Base-by-base conservation (phyloP, 1,140 invertebrate species). In the Apolygus lucorum region DNA sequence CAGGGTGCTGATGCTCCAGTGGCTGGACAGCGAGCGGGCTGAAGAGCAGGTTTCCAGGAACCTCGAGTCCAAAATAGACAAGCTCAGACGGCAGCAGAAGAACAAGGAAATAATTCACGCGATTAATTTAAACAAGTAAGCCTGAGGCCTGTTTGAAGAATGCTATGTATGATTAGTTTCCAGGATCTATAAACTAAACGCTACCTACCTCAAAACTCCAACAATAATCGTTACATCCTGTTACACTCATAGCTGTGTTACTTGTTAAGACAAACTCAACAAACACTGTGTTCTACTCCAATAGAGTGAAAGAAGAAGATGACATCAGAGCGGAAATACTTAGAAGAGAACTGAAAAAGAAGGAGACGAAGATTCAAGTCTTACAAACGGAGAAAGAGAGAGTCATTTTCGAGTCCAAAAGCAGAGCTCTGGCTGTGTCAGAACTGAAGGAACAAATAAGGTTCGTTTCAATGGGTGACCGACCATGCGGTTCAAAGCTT, bases 371-470 rank as follows among this genome's bases (percentile, higher is more conserved):
- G 70, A 78, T 78, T 22, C 71, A 70, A 42, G 69, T 52, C 52
- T 66, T 78, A 13, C 74, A 76, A 54, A 42, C 73, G 27, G 73
- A 76, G 63, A 73, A 75, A 71, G 73, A 77, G 63, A 70, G 72
- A 68, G 73, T 75, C 42, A 72, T 78, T 13, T 67, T 59, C 63
- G 76, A 77, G 68, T 75, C 75, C 11, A 68, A 75, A 70, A 70
- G 71, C 25, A 70, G 74, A 69, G 77, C 77, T 11, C 75, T 76
- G 26, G 72, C 74, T 25, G 76, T 77, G n/a, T 75, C 76, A 11
- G 74, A 78, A 34, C 64, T 78, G 0, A 72, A 76, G 70, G 75
- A 78, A 67, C 74, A 78, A 67, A 71, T 78, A 1, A 73, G 76
- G 77, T 78, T n/a, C n/a, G n/a, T n/a, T n/a, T n/a, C n/a, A n/a